phyloP scores from a whole-genome alignment of 2,888 invertebrate species.

The Pseudococcus viburni region DNA sequence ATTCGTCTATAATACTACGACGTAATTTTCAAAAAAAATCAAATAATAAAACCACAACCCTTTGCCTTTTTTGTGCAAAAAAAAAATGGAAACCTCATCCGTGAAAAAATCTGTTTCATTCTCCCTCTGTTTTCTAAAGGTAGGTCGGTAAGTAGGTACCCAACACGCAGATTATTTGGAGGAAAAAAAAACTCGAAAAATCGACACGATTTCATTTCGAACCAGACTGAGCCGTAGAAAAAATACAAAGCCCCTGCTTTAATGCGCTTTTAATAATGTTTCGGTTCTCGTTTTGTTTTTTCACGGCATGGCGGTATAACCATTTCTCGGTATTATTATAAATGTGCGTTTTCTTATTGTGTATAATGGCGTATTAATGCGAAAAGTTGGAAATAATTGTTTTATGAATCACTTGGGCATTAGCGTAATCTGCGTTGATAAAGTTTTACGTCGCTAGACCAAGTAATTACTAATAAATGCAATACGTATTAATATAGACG shows the following conservation, averaged over 20 bases:
- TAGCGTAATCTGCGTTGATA: conserved; percentile 20
- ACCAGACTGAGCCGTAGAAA: neutral
- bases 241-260: conserved; percentile 17
- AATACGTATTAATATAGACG: conserved; percentile 31
- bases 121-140: no score
- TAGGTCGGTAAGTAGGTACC: no score
- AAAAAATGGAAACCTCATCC: no score
- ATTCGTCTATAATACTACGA: no score
- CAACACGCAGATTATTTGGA: neutral
- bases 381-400: conserved; percentile 55
- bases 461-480: conserved; percentile 27
- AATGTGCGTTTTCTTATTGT: conserved; percentile 46
- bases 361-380: conserved; percentile 45
- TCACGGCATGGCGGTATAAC: conserved; percentile 9
- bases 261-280: conserved; percentile 31
- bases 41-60: no score
- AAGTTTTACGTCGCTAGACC: neutral
- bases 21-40: neutral
- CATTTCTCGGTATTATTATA: conserved; percentile 40
- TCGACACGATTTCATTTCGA: conserved; percentile 12
- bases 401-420: conserved; percentile 47
- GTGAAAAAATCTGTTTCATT: no score
- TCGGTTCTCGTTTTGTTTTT: conserved; percentile 9
- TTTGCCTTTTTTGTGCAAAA: no score
- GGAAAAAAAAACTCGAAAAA: neutral